These are phyloP conservation scores for Eupelmus urozonus DNA, from an alignment of 2,888 invertebrate species.

Conservation along the genomic window DNA sequence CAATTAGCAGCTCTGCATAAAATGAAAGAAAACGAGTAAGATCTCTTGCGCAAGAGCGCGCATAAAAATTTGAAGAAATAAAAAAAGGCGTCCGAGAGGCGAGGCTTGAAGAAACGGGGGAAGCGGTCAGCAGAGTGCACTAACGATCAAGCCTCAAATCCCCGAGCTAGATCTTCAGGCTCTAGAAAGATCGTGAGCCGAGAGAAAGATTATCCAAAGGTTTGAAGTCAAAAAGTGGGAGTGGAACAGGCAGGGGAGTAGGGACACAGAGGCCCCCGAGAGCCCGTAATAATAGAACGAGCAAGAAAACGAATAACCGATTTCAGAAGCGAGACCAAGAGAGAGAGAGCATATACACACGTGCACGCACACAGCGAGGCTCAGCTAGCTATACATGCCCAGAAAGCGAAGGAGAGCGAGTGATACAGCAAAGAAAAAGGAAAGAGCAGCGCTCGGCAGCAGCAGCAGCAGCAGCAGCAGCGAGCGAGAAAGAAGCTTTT, in stretches of 20 bases:
- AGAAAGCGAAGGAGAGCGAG: conserved; percentile 26
- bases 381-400: conserved; percentile 2
- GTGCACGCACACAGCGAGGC: background rate
- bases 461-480: conserved; percentile 46
- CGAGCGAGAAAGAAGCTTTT: conserved; percentile 53
- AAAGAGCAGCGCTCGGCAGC: conserved; percentile 31
- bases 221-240: conserved; percentile 42
- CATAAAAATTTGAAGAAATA: too few relatives aligned
- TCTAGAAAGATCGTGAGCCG: conserved; percentile 21
- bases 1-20: too few relatives aligned
- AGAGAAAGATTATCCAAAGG: background rate
- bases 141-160: too few relatives aligned
- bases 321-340: conserved; percentile 37
- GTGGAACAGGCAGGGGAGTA: conserved; percentile 21
- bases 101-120: background rate
- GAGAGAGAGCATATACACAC: conserved; percentile 17
- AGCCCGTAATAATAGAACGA: conserved; percentile 24
- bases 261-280: conserved; percentile 4
- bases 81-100: background rate
- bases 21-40: too few relatives aligned
- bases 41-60: too few relatives aligned
- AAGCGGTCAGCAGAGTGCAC: conserved; percentile 23
- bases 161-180: background rate
- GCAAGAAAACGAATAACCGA: conserved; percentile 27
- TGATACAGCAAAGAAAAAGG: conserved; percentile 6